Evolutionary conservation across 2,113 vertebrate genomes (phyloP).

Genomic region (Malaclemys terrapin): DNA sequence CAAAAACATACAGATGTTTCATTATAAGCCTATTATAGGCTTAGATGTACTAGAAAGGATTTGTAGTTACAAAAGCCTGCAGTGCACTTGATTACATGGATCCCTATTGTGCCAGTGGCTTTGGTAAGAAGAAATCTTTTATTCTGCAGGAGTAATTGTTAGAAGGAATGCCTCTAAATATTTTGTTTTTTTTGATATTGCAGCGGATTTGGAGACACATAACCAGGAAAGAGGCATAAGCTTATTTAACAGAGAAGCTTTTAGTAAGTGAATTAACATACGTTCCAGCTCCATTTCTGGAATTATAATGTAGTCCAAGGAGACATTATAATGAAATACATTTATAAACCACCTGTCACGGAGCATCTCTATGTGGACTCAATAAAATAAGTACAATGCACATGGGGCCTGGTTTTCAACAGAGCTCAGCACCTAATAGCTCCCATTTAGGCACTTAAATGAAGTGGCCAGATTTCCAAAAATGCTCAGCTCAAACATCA

Average conservation of each 20-base stretch:
- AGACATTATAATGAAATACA: background rate
- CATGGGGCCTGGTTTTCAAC: background rate
- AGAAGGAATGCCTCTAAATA: background rate
- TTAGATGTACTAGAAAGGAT: accelerated
- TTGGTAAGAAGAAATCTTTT: accelerated
- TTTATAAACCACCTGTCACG: background rate
- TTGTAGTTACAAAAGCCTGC: accelerated
- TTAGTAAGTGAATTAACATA: background rate
- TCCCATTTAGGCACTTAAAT: background rate
- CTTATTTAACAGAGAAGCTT: accelerated
- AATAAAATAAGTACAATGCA: background rate
- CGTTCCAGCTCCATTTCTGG: background rate
- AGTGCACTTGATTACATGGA: accelerated
- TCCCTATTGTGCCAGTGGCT: accelerated
- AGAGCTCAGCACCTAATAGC: background rate
- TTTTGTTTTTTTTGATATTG: background rate
- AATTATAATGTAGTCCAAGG: background rate
- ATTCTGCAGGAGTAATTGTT: background rate
- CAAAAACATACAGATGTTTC: accelerated
- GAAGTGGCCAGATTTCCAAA: background rate
- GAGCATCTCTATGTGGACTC: background rate
- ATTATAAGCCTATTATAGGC: accelerated
- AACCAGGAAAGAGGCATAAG: accelerated
- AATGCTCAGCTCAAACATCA: background rate
- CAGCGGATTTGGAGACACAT: accelerated